Base-by-base conservation (phyloP, 2,888 invertebrate species). In the Mythimna loreyi region DNA sequence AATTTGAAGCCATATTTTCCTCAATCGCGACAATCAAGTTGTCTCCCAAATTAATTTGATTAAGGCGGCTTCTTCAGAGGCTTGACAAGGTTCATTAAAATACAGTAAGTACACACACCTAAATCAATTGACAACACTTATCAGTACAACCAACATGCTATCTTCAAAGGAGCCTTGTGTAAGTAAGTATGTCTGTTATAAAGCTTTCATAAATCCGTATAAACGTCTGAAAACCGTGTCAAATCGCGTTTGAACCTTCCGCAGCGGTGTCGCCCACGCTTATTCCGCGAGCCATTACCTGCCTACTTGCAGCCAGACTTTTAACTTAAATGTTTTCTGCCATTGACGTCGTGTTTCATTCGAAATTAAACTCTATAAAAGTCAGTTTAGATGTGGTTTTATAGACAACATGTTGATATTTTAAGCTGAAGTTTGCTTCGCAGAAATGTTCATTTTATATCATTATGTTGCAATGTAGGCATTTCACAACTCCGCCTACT, bases 401-500 rank as follows among this genome's bases (percentile, higher is more conserved):
- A 71, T 76, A 66, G 33, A 62, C 57, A 58, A 63, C 60, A 63
- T 66, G 19, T 69, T 69, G n/a, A 57, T 59, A 36, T 30, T 68
- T 49, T n/a, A 53, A 52, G 74, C 75, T 75, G 78, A 86, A 75
- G 80, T 87, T 87, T 82, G 68, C 81, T 88, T 89, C 83, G 87
- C 86, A 87, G 89, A 89, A 90, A 81, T 82, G 78, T 81, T 77
- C 71, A 72, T 78, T 82, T 76, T 84, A 82, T 84, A 84, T 53
- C 50, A 77, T 83, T 85, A 78, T 89, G 87, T 88, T 81, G 89
- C 85, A 91, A 86, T 78, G 86, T 85, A 84, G 87, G 86, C 86
- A 88, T 93, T 93, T 90, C 92, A 87, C 87, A 92, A 92, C 87
- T 72, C 83, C 90, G 86, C 92, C 92, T 87, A 91, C 91, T 86